Base-by-base conservation (phyloP, 2,888 invertebrate genomes). In the Drosophila helvetica region DNA sequence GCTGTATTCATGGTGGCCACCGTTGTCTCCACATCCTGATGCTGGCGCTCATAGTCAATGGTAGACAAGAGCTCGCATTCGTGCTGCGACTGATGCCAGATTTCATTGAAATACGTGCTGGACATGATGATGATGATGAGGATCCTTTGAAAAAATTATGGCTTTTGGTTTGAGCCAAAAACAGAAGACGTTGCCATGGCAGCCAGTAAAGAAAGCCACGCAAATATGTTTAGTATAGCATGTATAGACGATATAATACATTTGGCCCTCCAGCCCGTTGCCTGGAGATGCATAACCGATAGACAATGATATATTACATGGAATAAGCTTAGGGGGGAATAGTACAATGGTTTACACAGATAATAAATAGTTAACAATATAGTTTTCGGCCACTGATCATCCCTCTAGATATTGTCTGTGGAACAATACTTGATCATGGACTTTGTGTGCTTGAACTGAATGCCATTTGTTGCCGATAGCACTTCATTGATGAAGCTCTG, bases 401-500 rank as follows among this genome's bases (percentile, higher is more conserved):
- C 15, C 19, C 3, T n/a, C 85, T 90, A 91, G 54, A 89, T 88
- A 59, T 91, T 91, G 43, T 91, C 91, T 19, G 81, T 94, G 88
- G 96, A 96, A 0, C 95, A 95, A 90, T 93, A 93, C 84, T 95
- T 96, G 0, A 96, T 95, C 96, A 97, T 97, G 25, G 91, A 90
- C 79, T 94, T 93, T 19, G 94, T 95, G 84, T 95, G 94, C 65
- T 94, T 94, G 68, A 95, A 93, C 46, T 94, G 93, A 3, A 94
- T 93, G 5, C 95, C 95, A 64, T 93, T 94, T 84, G 95, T 95
- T 0, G 95, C 95, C 2, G 93, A 90, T 64, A 94, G 93, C 0
- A 97, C 94, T 92, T 97, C 97, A 64, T 95, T 95, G 22, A 96
- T 92, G 91, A 97, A 98, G 69, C 95, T 95, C 18, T 94, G 91